Evolutionary conservation across 2,113 vertebrate genomes (phyloP).

Genomic region (Pipa parva): DNA sequence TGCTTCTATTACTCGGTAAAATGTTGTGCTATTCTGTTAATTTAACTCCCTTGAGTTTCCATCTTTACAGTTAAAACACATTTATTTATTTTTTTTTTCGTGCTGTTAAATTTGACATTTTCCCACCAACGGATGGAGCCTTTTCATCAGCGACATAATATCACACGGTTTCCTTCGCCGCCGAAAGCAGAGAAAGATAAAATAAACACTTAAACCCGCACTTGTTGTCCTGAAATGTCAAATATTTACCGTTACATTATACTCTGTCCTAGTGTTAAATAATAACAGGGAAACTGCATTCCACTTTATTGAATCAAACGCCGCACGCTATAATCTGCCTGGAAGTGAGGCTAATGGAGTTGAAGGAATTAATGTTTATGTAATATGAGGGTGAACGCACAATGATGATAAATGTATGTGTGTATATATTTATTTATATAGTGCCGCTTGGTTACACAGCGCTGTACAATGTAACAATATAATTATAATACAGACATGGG

Average conservation of each 20-base stretch:
- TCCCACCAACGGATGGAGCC: conserved; percentile 43
- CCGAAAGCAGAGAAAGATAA: neutral
- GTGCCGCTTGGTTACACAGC: no score
- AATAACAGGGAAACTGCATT: conserved; percentile 1
- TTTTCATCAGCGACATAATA: conserved; percentile 38
- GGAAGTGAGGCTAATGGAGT: neutral
- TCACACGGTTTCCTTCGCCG: conserved; percentile 22
- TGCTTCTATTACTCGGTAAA: conserved; percentile 62
- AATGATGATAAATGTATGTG: no score
- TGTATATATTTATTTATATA: no score
- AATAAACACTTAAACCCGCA: conserved; percentile 29
- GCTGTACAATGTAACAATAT: no score
- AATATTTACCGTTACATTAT: conserved; percentile 43
- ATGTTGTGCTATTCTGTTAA: conserved; percentile 65
- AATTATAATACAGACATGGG: no score
- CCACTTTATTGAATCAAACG: neutral
- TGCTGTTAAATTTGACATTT: conserved; percentile 62
- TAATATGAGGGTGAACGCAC: neutral
- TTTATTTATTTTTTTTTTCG: no score
- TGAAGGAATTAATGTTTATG: neutral
- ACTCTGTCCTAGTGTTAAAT: conserved; percentile 36
- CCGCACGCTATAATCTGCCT: neutral
- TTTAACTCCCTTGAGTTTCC: conserved; percentile 61
- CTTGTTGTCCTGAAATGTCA: conserved; percentile 57
- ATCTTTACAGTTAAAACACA: conserved; percentile 54